Conservation (phyloP, 2,888 invertebrate genomes). For the Thalpophila matura region DNA sequence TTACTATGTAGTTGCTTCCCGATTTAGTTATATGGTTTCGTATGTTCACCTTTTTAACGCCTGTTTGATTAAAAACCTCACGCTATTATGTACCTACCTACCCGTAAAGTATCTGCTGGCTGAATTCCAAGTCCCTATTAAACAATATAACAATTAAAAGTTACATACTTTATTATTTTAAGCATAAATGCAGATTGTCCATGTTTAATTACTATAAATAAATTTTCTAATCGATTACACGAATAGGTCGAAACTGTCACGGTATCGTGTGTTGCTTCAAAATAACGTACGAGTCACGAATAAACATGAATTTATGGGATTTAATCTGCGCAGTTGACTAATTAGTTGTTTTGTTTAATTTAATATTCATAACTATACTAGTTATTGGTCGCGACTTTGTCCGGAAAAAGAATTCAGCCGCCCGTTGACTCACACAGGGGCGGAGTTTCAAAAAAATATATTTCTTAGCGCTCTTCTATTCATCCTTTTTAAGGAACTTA, state of each 20-base stretch:
- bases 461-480: too few species aligned
- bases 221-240: slow-evolving; percentile 35
- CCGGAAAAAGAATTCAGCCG: not conserved
- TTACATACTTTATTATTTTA: slow-evolving; percentile 11
- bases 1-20: too few species aligned
- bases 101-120: too few species aligned
- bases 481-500: too few species aligned
- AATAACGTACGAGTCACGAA: slow-evolving; percentile 54
- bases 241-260: slow-evolving; percentile 50
- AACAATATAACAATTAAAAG: slow-evolving; percentile 4
- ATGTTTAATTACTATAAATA: slow-evolving; percentile 36
- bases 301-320: slow-evolving; percentile 42
- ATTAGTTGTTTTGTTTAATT: slow-evolving; percentile 40
- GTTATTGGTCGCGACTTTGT: not conserved
- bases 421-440: not conserved
- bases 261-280: slow-evolving; percentile 43
- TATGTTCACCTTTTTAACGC: too few species aligned
- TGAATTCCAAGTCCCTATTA: not conserved
- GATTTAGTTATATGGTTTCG: too few species aligned
- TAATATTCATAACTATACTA: slow-evolving; percentile 2
- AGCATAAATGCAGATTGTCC: not conserved
- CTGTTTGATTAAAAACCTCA: too few species aligned
- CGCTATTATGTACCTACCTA: too few species aligned
- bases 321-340: slow-evolving; percentile 33
- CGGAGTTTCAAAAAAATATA: too few species aligned